Evolutionary conservation across 2,888 invertebrate species (phyloP).

Genomic region (Drosophila pegasa): DNA sequence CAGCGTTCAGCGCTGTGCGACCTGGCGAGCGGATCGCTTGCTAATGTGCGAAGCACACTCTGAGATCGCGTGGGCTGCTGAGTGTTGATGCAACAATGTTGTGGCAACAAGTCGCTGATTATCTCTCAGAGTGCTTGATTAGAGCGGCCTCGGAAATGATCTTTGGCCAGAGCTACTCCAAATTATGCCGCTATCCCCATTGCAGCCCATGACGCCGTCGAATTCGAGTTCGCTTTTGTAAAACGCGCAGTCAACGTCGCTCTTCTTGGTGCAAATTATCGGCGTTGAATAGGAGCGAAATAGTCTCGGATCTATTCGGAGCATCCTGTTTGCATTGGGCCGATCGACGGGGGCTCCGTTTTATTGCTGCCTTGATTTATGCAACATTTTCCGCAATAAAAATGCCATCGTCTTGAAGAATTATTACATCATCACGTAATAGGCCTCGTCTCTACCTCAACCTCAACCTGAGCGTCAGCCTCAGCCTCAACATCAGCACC

Average conservation of each 20-base stretch:
- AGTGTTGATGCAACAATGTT: slow-evolving; percentile 52
- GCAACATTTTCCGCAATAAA: slow-evolving; percentile 79
- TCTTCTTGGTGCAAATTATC: slow-evolving; percentile 67
- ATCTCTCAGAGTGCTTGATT: slow-evolving; percentile 56
- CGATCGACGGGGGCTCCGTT: slow-evolving; percentile 63
- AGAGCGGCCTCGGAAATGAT: slow-evolving; percentile 48
- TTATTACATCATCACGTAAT: slow-evolving; percentile 80
- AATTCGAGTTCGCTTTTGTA: slow-evolving; percentile 54
- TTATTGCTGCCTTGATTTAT: slow-evolving; percentile 79
- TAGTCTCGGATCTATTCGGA: slow-evolving; percentile 47
- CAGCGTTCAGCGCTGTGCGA: neutral
- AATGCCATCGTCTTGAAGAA: slow-evolving; percentile 75
- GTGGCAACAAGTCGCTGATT: slow-evolving; percentile 62
- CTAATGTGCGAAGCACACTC: slow-evolving; percentile 64
- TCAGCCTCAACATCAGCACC: slow-evolving; percentile 24
- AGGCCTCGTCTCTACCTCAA: slow-evolving; percentile 50
- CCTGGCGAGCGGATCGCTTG: slow-evolving; percentile 47
- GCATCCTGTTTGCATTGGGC: slow-evolving; percentile 63
- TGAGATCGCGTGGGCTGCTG: slow-evolving; percentile 59
- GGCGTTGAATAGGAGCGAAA: slow-evolving; percentile 59
- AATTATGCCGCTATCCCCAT: slow-evolving; percentile 61
- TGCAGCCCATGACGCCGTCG: slow-evolving; percentile 60
- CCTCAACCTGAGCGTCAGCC: slow-evolving; percentile 21
- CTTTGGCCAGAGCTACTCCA: slow-evolving; percentile 47
- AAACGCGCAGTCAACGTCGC: slow-evolving; percentile 16